These are phyloP conservation scores for Bombus picipes DNA, from an alignment of 1,140 invertebrate species.

Conservation along the genomic window DNA sequence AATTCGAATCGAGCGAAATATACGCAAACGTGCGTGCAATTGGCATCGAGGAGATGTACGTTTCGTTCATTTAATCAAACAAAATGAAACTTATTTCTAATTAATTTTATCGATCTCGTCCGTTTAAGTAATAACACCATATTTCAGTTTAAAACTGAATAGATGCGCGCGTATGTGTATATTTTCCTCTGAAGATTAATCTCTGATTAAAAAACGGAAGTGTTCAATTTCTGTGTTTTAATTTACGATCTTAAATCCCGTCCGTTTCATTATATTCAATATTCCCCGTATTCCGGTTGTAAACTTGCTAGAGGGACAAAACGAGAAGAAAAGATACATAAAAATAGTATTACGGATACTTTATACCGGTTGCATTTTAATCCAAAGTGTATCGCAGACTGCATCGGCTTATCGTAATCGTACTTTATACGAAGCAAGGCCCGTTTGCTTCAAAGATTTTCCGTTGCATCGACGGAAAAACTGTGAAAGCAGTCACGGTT, in stretches of 20 bases:
- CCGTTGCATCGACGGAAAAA: conserved; percentile 7
- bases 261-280: neutral
- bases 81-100: neutral
- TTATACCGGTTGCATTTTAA: neutral
- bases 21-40: neutral
- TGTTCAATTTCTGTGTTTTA: neutral
- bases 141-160: neutral
- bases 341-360: neutral
- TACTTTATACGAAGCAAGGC: neutral
- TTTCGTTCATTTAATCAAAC: neutral
- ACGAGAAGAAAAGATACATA: neutral
- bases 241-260: neutral
- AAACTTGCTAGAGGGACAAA: neutral
- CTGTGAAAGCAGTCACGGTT: conserved; percentile 7
- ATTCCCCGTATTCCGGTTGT: neutral
- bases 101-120: conserved; percentile 7
- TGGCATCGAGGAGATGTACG: neutral
- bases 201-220: neutral
- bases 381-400: neutral
- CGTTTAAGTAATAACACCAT: neutral
- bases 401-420: neutral
- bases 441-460: conserved; percentile 18
- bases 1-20: neutral
- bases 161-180: neutral
- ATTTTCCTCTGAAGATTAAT: neutral